Evolutionary conservation across 2,888 invertebrate genomes (phyloP).

Genomic region (Neelides folsomi): DNA sequence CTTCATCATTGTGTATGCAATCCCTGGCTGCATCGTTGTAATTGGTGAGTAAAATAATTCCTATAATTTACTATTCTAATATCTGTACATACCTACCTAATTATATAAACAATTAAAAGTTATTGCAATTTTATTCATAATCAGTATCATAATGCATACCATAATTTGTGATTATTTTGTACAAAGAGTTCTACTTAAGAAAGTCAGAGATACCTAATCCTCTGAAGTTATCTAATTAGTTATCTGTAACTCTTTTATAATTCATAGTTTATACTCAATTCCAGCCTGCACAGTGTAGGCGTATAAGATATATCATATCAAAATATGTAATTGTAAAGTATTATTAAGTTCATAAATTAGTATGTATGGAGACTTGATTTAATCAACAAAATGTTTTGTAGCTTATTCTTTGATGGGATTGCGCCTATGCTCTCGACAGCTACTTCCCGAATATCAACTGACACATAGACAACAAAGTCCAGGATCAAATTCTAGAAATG

Average conservation of each 20-base stretch:
- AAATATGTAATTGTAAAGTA: no score
- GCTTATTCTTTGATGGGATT: conserved; percentile 55
- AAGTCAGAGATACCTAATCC: background rate
- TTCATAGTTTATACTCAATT: background rate
- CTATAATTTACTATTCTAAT: conserved; percentile 31
- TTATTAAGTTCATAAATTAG: no score
- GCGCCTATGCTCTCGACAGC: conserved; percentile 52
- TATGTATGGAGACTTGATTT: no score
- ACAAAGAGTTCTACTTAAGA: background rate
- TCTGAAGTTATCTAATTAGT: background rate
- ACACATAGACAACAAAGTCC: conserved; percentile 19
- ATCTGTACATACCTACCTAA: background rate
- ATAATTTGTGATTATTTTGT: background rate
- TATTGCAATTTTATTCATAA: background rate
- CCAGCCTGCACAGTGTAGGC: background rate
- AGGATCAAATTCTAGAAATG: conserved; percentile 8
- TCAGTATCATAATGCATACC: no score
- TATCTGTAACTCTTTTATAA: background rate
- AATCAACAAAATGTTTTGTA: no score
- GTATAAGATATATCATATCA: background rate
- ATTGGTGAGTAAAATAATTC: conserved; percentile 37
- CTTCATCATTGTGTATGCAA: conserved; percentile 59
- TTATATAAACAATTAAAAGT: no score
- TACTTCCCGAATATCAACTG: conserved; percentile 47
- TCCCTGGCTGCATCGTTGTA: conserved; percentile 48